Conservation (phyloP, 2,888 invertebrate species). For the Philopedon plagiatum region DNA sequence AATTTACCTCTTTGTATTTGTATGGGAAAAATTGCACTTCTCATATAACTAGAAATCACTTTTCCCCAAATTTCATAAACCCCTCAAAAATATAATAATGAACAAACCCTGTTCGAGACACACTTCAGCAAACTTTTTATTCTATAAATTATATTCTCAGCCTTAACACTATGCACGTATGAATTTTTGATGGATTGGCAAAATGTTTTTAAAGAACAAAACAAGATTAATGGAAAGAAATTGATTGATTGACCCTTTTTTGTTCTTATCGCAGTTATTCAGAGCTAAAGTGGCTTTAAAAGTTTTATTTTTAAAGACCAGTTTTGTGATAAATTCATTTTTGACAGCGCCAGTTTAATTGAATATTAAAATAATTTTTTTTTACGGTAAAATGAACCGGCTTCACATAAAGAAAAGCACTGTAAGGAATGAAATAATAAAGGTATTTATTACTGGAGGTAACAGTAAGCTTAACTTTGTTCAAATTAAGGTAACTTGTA, state of each 20-base stretch:
- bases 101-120: not conserved
- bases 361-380: not conserved
- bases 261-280: conserved; percentile 48
- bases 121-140: conserved; percentile 13
- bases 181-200: conserved; percentile 48
- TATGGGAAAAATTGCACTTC: no score
- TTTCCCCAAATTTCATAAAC: not conserved
- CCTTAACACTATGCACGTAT: conserved; percentile 32
- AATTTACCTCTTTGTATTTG: no score
- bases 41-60: not conserved
- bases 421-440: no score
- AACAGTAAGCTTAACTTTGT: no score
- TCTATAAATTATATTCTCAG: conserved; percentile 27
- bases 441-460: no score
- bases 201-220: conserved; percentile 43
- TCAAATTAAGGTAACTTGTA: no score
- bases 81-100: not conserved
- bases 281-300: conserved; percentile 46
- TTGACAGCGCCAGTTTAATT: not conserved
- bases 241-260: conserved; percentile 50
- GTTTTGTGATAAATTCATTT: conserved; percentile 40
- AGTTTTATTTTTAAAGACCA: conserved; percentile 43
- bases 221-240: conserved; percentile 49
- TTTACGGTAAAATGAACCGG: no score
- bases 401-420: not conserved